phyloP scores from a whole-genome alignment of 2,888 invertebrate genomes.

The Fissipunctia ypsillon region DNA sequence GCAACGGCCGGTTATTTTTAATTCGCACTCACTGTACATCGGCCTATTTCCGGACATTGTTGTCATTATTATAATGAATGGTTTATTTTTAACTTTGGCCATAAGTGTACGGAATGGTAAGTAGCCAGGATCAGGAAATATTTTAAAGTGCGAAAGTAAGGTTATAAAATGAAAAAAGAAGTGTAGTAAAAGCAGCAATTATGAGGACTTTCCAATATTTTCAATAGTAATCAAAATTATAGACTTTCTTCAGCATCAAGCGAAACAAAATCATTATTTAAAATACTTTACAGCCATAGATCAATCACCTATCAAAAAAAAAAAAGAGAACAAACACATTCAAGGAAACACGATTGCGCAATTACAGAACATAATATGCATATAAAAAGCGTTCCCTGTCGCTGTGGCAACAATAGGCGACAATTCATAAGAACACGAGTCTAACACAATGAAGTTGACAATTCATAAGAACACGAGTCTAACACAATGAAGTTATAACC shows the following conservation, averaged over 20 bases:
- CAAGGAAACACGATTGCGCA: slow-evolving; percentile 71
- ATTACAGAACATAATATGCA: slow-evolving; percentile 64
- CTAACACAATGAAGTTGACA: slow-evolving; percentile 65
- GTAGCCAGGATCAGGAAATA: background rate
- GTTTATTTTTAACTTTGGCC: slow-evolving; percentile 45
- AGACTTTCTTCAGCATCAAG: slow-evolving; percentile 30
- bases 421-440: slow-evolving; percentile 68
- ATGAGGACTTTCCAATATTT: slow-evolving; percentile 15
- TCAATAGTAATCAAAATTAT: slow-evolving; percentile 25
- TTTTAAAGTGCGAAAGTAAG: background rate
- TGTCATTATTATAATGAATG: slow-evolving; percentile 54
- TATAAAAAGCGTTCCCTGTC: slow-evolving; percentile 65
- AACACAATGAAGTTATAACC: too few relatives aligned
- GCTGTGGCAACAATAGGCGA: slow-evolving; percentile 69
- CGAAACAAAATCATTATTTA: slow-evolving; percentile 20
- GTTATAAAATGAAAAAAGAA: slow-evolving; percentile 5
- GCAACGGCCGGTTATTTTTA: slow-evolving; percentile 63
- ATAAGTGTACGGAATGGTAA: slow-evolving; percentile 21
- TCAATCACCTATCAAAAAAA: slow-evolving; percentile 29
- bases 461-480: too few relatives aligned
- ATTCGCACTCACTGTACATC: slow-evolving; percentile 60
- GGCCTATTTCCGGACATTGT: slow-evolving; percentile 68
- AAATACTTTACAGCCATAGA: slow-evolving; percentile 27
- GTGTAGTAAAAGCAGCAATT: background rate
- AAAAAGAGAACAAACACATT: slow-evolving; percentile 51